Evolutionary conservation across 2,797 vertebrate species (phyloP), one percentile per base, ranked within the genome.

Genomic region (Pygocentrus nattereri): DNA sequence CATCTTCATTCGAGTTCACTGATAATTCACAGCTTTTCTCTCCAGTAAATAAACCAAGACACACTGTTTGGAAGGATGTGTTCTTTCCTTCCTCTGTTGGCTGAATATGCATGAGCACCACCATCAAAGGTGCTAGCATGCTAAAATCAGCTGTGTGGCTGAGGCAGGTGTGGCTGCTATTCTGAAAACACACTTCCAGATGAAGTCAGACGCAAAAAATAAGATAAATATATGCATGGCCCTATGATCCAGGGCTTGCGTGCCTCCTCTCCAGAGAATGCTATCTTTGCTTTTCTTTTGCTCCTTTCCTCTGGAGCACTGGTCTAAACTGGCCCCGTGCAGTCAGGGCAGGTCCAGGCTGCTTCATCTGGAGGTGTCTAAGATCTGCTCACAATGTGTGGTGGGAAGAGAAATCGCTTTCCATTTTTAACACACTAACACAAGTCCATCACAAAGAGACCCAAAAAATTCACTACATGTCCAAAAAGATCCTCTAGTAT

Each of bases 81-180:
- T 73, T 88, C 82, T 85, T 23, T 64, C 31, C 79, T 84, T 88
- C 85, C 71, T 82, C 87, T 74, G 87, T 89, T 74, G 67, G 84
- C 27, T 90, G 78, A 82, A 91, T 92, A 91, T 92, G 93, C 92
- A 92, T 91, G 86, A 8, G 52, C 38, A 78, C 87, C 89, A 89
- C 89, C 88, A 88, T 89, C 88, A 91, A 91, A 90, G 86, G 75
- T 73, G 75, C 8, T 19, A 92, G 89, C 90, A 89, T 65, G 88
- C 87, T 78, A 85, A 90, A 80, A 52, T 84, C 84, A 85, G 84
- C 84, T 16, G 41, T 65, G 71, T 76, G 81, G 88, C 85, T 83
- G 82, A 85, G 85, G 88, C 90, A 87, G 65, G 71, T 62, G 85
- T 7, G 85, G 88, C 88, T 86, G 87, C 85, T 86, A 89, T 90